Conservation (phyloP, 2,888 invertebrate genomes). For the Oscheius onirici region DNA sequence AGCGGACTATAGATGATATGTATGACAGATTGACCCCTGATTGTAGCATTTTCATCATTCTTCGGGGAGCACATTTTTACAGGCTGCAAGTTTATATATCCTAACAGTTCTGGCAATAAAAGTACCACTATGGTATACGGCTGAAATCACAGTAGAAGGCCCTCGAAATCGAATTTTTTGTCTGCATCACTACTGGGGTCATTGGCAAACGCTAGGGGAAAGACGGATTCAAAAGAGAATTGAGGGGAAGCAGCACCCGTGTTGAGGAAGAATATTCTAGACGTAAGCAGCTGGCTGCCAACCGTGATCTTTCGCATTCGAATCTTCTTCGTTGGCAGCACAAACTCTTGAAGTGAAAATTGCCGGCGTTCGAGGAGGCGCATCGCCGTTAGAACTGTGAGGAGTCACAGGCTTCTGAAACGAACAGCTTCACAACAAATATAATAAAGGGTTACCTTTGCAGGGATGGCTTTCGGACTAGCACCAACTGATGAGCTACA, state of each 20-base stretch:
- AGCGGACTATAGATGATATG: slow-evolving; percentile 23
- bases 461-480: slow-evolving; percentile 17
- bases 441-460: too few species aligned
- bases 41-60: neutral
- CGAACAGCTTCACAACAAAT: too few species aligned
- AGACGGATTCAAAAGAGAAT: slow-evolving; percentile 20
- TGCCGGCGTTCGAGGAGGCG: slow-evolving; percentile 46
- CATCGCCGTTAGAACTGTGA: slow-evolving; percentile 36
- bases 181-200: neutral
- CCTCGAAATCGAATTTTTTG: neutral
- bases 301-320: slow-evolving; percentile 8
- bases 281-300: slow-evolving; percentile 61
- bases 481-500: slow-evolving; percentile 8
- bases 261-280: slow-evolving; percentile 8
- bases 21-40: slow-evolving; percentile 24
- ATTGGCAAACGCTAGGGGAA: slow-evolving; percentile 25
- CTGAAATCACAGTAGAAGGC: slow-evolving; percentile 13
- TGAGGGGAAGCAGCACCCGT: slow-evolving; percentile 12
- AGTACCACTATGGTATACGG: slow-evolving; percentile 16
- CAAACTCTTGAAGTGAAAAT: slow-evolving; percentile 41
- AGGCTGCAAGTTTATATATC: slow-evolving; percentile 17
- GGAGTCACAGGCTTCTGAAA: slow-evolving; percentile 24
- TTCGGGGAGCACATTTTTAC: slow-evolving; percentile 19
- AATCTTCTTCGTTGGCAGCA: slow-evolving; percentile 19
- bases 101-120: slow-evolving; percentile 8